These are phyloP conservation scores for Lasioglossum morio DNA, from an alignment of 2,888 invertebrate species.

Conservation along the genomic window DNA sequence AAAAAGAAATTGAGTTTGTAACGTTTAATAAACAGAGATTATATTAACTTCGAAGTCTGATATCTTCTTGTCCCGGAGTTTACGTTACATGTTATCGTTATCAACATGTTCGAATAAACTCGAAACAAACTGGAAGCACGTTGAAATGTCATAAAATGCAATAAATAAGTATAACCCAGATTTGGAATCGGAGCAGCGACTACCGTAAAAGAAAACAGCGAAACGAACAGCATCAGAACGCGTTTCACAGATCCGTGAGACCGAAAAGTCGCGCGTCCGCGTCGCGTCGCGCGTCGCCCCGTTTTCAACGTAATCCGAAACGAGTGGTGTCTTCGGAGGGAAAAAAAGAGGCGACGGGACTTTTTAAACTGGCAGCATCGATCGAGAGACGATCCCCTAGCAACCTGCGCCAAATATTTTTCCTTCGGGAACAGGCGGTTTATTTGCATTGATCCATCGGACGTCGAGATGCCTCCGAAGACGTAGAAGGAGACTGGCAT, in stretches of 20 bases:
- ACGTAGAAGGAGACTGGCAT: slow-evolving; percentile 70
- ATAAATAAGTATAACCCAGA: not conserved
- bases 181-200: not conserved
- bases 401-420: slow-evolving; percentile 69
- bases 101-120: not conserved
- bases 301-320: slow-evolving; percentile 20
- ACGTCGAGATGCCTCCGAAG: slow-evolving; percentile 70
- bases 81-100: not conserved
- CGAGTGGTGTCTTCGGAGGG: slow-evolving; percentile 24
- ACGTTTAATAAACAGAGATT: no score
- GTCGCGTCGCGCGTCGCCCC: not conserved
- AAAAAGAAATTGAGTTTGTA: no score
- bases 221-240: not conserved
- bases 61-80: no score
- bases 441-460: slow-evolving; percentile 79
- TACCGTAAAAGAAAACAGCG: not conserved
- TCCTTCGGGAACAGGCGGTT: slow-evolving; percentile 71
- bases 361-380: slow-evolving; percentile 47
- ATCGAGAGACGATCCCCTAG: slow-evolving; percentile 42
- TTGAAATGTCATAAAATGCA: not conserved
- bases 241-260: not conserved
- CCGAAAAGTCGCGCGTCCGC: not conserved
- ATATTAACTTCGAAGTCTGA: no score
- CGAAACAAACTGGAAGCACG: not conserved
- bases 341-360: slow-evolving; percentile 13